Evolutionary conservation across 2,113 vertebrate genomes (phyloP), one percentile per base, ranked within the genome.

Genomic region (Hippoglossus stenolepis): DNA sequence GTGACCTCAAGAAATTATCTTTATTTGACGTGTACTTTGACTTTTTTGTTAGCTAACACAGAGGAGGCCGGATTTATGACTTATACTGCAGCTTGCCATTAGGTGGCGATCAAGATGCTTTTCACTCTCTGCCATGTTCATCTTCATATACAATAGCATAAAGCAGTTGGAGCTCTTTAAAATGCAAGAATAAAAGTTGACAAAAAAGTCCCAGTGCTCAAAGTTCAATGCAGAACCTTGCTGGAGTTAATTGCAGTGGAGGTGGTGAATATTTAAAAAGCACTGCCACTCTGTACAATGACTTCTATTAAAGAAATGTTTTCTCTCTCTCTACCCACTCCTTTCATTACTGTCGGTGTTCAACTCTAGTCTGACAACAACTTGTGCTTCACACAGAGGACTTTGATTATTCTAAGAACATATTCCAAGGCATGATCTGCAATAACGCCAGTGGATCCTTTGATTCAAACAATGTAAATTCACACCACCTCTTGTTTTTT

Each of bases 391-490:
- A 43, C 47, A 12, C 17, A 53, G 12, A 65, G 23, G 9, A 67
- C 28, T 21, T 40, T 68, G 51, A 43, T 47, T 67, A 58, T 70
- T 68, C 18, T 47, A 21, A 26, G 43, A 80, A 71, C 3, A 62
- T 47, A 75, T 86, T 62, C 43, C 56, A 31, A 31, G 70, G n/a
- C 67, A 75, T 82, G 62, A 56, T 15, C 40, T 43, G 6, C 40
- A 59, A n/a, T 49, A 76, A 57, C 26, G 20, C 65, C 20, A 51
- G 21, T 73, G 38, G 11, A 79, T 77, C 47, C 64, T 17, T n/a
- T 58, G 59, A 78, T 65, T 75, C 60, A 35, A 62, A 77, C 56
- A 31, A 47, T 75, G 18, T 60, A 73, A 71, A 83, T 24, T 68
- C 63, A 65, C 20, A 17, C 5, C 43, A 38, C 10, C 8, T 72